Base-by-base conservation (phyloP, 2,797 vertebrate species). In the Dryobates pubescens region DNA sequence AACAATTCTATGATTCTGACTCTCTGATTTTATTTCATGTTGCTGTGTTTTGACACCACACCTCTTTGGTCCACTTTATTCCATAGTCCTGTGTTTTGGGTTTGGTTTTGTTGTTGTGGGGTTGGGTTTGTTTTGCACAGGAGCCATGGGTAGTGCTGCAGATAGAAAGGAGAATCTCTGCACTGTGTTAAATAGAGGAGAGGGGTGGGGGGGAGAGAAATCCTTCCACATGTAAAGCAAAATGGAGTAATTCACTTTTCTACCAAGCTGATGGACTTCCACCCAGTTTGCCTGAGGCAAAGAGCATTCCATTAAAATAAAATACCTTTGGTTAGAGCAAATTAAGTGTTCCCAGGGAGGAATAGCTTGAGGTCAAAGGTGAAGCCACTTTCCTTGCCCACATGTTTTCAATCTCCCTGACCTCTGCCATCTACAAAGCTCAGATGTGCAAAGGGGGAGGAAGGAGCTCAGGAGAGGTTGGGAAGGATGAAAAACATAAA, bases 381-480 rank as follows among this genome's bases (percentile, higher is more conserved):
- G 94, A 94, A 95, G 85, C 65, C 92, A 90, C 91, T 96, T 90
- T 91, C 81, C 93, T 96, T 85, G 90, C 91, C 91, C 96, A 96
- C 85, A 78, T 97, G 96, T 96, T 97, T 96, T 93, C 95, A 96
- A 94, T 97, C 93, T 94, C 89, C 85, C 94, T 93, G 92, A 96
- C 95, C 94, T 86, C 92, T 96, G 76, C 96, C 95, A 95, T 96
- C 91, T 94, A 90, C 82, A 95, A 93, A 91, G 92, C 88, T 96
- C 95, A 90, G 87, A 93, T 93, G 92, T 94, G 88, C 92, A 95
- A 95, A 94, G 78, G 86, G 41, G 86, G 41, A 10, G 84, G 86
- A 92, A 88, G 65, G 71, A 83, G 51, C 56, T 96, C 86, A 78
- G 94, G 96, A 93, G 68, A 91, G n/a, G 71, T 24, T 16, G 32